Base-by-base conservation (phyloP, 2,113 vertebrate genomes). In the Pagrus major region DNA sequence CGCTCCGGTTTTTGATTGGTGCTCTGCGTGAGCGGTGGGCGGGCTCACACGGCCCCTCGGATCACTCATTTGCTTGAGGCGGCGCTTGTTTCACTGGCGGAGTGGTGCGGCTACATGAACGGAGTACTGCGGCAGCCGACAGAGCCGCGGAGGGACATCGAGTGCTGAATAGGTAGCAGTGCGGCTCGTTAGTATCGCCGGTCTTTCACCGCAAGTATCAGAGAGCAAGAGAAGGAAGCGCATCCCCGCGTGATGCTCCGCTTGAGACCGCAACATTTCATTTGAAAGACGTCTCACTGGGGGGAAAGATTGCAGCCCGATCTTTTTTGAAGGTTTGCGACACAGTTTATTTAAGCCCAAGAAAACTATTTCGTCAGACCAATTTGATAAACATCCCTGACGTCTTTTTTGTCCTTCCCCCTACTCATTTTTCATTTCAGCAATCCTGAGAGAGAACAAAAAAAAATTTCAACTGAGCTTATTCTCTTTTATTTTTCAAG, bases 161-260 rank as follows among this genome's bases (percentile, higher is more conserved):
- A 73, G 58, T 31, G 9, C 58, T 75, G 67, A 87, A 72, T 66
- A 88, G 77, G 86, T 72, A 78, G 91, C 84, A 61, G 84, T 93
- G 87, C 87, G 92, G 86, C 84, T 89, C 55, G 80, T 85, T 85
- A 84, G 88, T 83, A 84, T 83, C 83, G 61, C 92, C 92, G 94
- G 93, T 94, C 91, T 91, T 94, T 93, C 84, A 81, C 86, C 84
- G 88, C 89, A 89, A 84, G 82, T 81, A 83, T 78, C 86, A 86
- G 91, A 92, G 91, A 93, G 91, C 90, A 84, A 52, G 75, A 84
- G 89, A 88, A 81, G 84, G 84, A 88, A 78, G 82, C 88, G 82
- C 89, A 78, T 90, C 76, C 81, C 76, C 41, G 89, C 90, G 93
- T 93, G 92, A 94, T 94, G 95, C 93, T 93, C 93, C 83, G 91